These are phyloP conservation scores for Heteractis magnifica DNA, from an alignment of 92 coral and sea anemone genomes.

Conservation along the genomic window DNA sequence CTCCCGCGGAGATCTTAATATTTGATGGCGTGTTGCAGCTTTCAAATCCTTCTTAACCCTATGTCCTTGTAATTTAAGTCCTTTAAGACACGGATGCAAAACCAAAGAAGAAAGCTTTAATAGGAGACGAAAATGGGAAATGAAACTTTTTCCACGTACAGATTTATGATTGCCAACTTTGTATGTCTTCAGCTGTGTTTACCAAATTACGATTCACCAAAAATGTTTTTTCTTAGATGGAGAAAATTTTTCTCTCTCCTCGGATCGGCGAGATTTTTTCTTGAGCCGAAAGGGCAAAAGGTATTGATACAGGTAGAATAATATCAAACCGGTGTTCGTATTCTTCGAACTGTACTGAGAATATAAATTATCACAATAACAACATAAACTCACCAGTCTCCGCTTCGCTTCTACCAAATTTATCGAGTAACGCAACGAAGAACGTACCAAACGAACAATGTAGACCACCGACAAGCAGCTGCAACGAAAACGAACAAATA, in stretches of 20 bases:
- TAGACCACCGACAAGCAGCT: slow-evolving; percentile 63
- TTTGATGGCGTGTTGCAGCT: neutral
- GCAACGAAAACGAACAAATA: slow-evolving; percentile 53
- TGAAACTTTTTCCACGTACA: no score
- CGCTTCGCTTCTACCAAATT: slow-evolving; percentile 73
- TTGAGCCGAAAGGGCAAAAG: no score
- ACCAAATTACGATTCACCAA: no score
- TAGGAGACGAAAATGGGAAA: no score
- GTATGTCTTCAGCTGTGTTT: no score
- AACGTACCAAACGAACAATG: slow-evolving; percentile 74
- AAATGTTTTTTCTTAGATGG: no score
- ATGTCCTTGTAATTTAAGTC: neutral
- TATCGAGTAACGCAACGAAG: slow-evolving; percentile 72
- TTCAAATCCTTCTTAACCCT: neutral
- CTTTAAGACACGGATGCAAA: no score
- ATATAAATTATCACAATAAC: neutral
- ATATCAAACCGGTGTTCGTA: neutral
- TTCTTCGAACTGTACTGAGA: neutral
- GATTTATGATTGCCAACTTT: no score
- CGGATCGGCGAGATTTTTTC: no score
- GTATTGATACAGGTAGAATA: no score
- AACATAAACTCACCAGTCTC: slow-evolving; percentile 66
- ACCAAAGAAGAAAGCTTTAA: no score
- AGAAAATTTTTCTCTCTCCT: no score
- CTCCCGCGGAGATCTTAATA: neutral